Conservation (phyloP, 2,888 invertebrate genomes). For the Cetonia aurata region DNA sequence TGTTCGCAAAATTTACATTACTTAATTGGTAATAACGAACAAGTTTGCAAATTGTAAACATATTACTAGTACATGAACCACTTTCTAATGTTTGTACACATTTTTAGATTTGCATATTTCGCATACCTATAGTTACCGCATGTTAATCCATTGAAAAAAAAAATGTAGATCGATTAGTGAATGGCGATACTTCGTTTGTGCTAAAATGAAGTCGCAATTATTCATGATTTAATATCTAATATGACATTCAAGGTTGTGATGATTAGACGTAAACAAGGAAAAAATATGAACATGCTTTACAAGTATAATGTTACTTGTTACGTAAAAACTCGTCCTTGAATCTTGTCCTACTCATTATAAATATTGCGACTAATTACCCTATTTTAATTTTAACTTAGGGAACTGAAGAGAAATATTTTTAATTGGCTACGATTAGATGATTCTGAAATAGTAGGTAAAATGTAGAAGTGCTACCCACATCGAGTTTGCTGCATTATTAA, state of each 20-base stretch:
- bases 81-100: too few relatives aligned
- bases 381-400: conserved; percentile 19
- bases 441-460: conserved; percentile 5
- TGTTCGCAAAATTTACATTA: too few relatives aligned
- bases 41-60: too few relatives aligned
- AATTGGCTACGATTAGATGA: conserved; percentile 33
- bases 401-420: conserved; percentile 23
- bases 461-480: conserved; percentile 15
- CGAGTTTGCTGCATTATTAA: conserved; percentile 16
- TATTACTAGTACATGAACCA: too few relatives aligned
- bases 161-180: too few relatives aligned
- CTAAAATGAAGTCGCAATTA: too few relatives aligned
- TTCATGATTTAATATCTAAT: not conserved
- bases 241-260: conserved; percentile 14
- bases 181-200: too few relatives aligned
- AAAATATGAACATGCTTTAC: conserved; percentile 5
- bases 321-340: conserved; percentile 27
- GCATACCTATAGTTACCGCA: too few relatives aligned
- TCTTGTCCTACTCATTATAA: conserved; percentile 7
- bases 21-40: too few relatives aligned
- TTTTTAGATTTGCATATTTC: too few relatives aligned
- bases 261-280: not conserved
- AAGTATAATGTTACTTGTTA: not conserved
- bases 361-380: conserved; percentile 10
- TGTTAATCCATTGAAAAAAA: too few relatives aligned